A percentile compares a stretch with the other conserved stretches of the same genome.
Evolutionary conservation across 2,888 invertebrate genomes (phyloP).

Genomic region (Callyntrura sp.): DNA sequence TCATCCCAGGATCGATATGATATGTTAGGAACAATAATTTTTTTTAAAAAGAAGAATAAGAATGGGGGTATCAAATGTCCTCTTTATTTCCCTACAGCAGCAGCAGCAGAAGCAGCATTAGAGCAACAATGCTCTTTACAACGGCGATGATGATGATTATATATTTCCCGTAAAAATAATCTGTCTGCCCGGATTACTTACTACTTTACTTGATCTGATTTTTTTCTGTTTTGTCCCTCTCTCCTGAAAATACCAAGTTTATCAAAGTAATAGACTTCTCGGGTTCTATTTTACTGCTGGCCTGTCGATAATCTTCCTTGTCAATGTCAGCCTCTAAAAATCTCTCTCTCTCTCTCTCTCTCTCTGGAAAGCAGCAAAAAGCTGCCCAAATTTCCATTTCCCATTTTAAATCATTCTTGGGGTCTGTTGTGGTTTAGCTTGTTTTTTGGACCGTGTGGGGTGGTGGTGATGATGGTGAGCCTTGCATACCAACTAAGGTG

Average conservation of each 20-base stretch:
- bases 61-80: slow-evolving; percentile 63
- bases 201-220: slow-evolving; percentile 44
- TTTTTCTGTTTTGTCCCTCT: neutral
- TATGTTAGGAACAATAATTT: slow-evolving; percentile 7
- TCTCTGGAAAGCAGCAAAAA: too few species aligned
- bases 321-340: slow-evolving; percentile 31
- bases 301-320: slow-evolving; percentile 40
- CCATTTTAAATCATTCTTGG: neutral
- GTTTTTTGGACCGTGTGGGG: too few species aligned
- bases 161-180: slow-evolving; percentile 6
- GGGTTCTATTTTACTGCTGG: neutral
- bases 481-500: too few species aligned
- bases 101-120: neutral
- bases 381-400: too few species aligned
- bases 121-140: too few species aligned
- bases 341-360: neutral
- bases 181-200: slow-evolving; percentile 1
- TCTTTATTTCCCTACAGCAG: neutral
- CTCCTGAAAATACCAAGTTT: neutral
- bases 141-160: too few species aligned
- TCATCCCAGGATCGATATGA: too few species aligned
- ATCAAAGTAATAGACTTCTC: neutral
- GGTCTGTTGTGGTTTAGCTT: neutral
- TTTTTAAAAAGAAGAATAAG: too few species aligned
- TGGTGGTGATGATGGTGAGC: too few species aligned